Evolutionary conservation across 2,888 invertebrate genomes (phyloP), one percentile per base, ranked within the genome.

Genomic region (Ligdia adustata): DNA sequence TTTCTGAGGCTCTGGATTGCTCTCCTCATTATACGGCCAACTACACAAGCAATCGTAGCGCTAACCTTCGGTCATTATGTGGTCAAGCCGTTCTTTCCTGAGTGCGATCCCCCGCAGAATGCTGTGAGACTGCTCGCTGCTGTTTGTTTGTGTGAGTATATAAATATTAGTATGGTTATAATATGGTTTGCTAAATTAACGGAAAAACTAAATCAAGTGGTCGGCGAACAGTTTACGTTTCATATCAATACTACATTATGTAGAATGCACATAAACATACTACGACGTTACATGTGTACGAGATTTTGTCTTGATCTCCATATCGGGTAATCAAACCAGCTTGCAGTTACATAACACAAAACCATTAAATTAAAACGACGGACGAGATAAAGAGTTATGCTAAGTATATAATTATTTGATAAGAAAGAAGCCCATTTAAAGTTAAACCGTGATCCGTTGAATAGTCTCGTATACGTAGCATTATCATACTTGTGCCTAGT

Each of bases 1-100:
- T 98, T 97, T 75, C 85, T 97, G 29, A 92, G 95, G 51, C 90
- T 97, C 47, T 97, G 97, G 97, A 94, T 97, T 34, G 95, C 95
- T 0, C 80, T 96, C 53, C 86, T 96, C 38, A 94, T 96, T 71
- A 95, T 96, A 66, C 90, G 95, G 53, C 96, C 96, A 1, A 95
- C 96, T 2, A 95, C 96, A 3, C 93, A 93, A 83, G 96, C 98
- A 4, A 96, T 98, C 53, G 95, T 97, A 39, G 97, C 97, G 0
- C 84, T 98, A 32, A 98, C 98, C 4, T 98, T 98, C 78, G 97
- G 97, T 16, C 94, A 97, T 64, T 98, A 98, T 79, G 94, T 96
- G 2, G 93, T 95, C 32, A 96, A 97, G 70, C 97, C 97, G 3
- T 94, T 97, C 77, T 97, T 95, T 75, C 92, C 93, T 26, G 93